phyloP scores from a whole-genome alignment of 2,113 vertebrate species.

The Caretta caretta region DNA sequence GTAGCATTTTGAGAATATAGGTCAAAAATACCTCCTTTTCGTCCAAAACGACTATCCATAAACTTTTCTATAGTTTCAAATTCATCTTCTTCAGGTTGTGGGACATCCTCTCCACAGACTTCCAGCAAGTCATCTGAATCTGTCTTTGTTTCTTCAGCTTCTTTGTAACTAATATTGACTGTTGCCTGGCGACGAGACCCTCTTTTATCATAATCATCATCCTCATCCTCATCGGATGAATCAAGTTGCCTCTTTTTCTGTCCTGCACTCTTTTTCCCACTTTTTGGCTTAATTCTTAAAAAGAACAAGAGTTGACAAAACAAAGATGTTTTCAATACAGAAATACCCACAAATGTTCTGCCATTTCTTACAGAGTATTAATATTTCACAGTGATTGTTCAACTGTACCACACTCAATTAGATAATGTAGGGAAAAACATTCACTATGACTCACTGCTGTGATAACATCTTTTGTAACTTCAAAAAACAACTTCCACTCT shows the following conservation, averaged over 20 bases:
- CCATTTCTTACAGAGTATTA: background rate
- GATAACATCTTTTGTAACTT: background rate
- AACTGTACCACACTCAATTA: background rate
- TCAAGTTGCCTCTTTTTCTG: conserved; percentile 88
- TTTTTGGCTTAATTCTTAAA: conserved; percentile 89
- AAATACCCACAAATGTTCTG: background rate
- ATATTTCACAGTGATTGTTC: background rate
- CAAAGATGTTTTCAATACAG: background rate
- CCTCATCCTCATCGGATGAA: conserved; percentile 82
- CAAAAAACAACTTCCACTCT: background rate
- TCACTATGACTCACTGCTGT: background rate
- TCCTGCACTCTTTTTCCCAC: conserved; percentile 88
- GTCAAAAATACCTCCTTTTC: conserved; percentile 90
- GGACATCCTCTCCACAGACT: conserved; percentile 95
- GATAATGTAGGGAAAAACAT: background rate
- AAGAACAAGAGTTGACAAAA: background rate
- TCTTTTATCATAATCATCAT: conserved; percentile 89
- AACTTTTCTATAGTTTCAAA: conserved; percentile 98
- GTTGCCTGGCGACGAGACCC: conserved; percentile 96
- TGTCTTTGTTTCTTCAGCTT: conserved; percentile 96
- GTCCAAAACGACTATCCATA: conserved; percentile 92
- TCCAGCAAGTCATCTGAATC: conserved; percentile 97
- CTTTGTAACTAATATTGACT: conserved; percentile 97
- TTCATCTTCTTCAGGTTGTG: conserved; percentile 95
- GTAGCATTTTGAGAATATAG: background rate